phyloP scores from a whole-genome alignment of 2,113 vertebrate species.

The Scomber japonicus region DNA sequence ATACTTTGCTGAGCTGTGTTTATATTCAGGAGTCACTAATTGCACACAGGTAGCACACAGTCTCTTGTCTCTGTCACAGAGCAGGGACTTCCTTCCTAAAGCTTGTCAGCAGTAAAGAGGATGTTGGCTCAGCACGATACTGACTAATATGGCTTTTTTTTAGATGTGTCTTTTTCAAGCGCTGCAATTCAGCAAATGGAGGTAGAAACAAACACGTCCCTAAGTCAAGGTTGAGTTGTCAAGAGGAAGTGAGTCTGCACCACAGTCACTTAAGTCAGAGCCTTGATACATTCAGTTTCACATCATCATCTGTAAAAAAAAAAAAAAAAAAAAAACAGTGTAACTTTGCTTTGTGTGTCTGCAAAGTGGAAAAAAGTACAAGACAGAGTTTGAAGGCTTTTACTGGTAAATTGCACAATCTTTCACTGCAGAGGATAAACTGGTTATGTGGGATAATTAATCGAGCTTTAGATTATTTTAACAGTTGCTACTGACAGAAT shows the following conservation, averaged over 20 bases:
- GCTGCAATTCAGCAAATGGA: too few species aligned
- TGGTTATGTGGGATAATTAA: not conserved
- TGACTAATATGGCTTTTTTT: conserved; percentile 63
- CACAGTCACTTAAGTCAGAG: conserved; percentile 69
- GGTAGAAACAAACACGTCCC: not conserved
- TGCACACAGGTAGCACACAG: conserved; percentile 1
- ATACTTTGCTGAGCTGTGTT: not conserved
- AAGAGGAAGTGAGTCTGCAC: conserved; percentile 88
- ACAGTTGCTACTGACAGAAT: not conserved
- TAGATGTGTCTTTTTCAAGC: conserved; percentile 27
- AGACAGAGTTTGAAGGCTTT: not conserved
- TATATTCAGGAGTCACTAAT: not conserved
- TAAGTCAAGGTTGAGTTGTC: conserved; percentile 63
- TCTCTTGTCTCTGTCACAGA: not conserved
- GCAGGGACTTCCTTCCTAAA: conserved; percentile 41
- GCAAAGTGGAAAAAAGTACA: not conserved
- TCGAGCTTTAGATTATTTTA: not conserved
- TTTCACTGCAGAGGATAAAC: not conserved
- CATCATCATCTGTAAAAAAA: not conserved
- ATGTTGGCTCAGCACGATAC: conserved; percentile 62
- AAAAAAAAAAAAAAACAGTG: not conserved
- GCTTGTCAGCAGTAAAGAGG: conserved; percentile 57
- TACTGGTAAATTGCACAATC: not conserved
- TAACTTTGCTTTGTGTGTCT: not conserved
- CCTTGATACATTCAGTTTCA: not conserved